Base-by-base conservation (phyloP, 2,797 vertebrate genomes). In the Paratrypauchen microcephalus region DNA sequence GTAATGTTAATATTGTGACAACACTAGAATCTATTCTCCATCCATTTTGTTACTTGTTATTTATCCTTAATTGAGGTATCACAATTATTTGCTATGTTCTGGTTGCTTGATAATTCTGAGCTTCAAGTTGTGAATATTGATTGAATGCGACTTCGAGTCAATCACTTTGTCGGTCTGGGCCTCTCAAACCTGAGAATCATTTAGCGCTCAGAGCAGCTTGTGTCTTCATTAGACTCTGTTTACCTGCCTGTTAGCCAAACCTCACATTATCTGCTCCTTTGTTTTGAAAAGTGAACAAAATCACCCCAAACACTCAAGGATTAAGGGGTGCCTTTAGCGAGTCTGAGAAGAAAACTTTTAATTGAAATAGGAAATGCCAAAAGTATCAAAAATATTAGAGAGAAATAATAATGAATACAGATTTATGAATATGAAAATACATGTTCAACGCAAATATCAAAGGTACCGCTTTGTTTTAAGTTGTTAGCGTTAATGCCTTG, bases 181-280 rank as follows among this genome's bases (percentile, higher is more conserved):
- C 52, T 55, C 52, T 23, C 21, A 55, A 23, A 23, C 21, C n/a
- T 21, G 18, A 21, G 21, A 24, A 26, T 24, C 69, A 23, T 64
- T 71, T 39, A 11, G n/a, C 7, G 23, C 59, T 21, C 32, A 61
- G 59, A 55, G n/a, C 59, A 61, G 19, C 11, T 21, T 23, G 32
- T 21, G 59, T 41, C 59, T 41, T 61, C 19, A 61, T 39, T 61
- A 45, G 19, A 61, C 19, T 39, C 30, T 61, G 32, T 61, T 21
- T 61, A 41, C n/a, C n/a, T 61, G 32, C n/a, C 32, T 61, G 59
- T 61, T 41, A 61, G 59, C n/a, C 13, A 41, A 61, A 21, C n/a
- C 30, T 12, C 5, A 36, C 58, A n/a, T 19, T 4, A 32, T n/a
- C 58, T 36, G 30, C 26, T 36, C 16, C 0, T 39, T 19, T 11